Percentiles rank a stretch among this genome's conserved stretches.
Evolutionary conservation across 2,113 vertebrate species (phyloP).

Genomic region (Clarias batrachus): DNA sequence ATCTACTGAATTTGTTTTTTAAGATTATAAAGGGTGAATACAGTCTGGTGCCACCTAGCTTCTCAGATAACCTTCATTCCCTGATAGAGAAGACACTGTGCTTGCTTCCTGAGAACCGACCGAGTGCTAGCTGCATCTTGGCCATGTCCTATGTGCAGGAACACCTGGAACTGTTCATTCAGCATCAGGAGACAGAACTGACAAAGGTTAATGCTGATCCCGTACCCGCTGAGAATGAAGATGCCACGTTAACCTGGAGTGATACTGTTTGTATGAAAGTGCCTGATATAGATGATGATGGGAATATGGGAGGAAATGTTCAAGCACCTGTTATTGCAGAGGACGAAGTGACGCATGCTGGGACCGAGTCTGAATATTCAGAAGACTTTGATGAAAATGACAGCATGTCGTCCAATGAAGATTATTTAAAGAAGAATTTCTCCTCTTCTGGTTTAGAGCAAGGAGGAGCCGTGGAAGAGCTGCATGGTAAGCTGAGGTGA

Average conservation of each 20-base stretch:
- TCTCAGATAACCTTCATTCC: constrained; percentile 61
- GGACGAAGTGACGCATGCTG: constrained; percentile 49
- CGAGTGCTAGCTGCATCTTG: constrained; percentile 67
- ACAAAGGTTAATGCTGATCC: constrained; percentile 35
- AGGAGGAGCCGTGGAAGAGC: constrained; percentile 48
- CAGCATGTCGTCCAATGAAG: constrained; percentile 63
- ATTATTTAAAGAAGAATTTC: constrained; percentile 50
- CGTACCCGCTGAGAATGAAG: constrained; percentile 10
- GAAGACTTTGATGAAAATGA: constrained; percentile 78
- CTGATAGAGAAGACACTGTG: constrained; percentile 69
- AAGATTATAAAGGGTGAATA: constrained; percentile 76
- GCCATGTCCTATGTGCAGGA: constrained; percentile 59
- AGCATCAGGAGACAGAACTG: constrained; percentile 54
- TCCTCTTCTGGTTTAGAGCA: constrained; percentile 3
- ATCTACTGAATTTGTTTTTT: constrained; percentile 72
- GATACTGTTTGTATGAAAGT: constrained; percentile 19
- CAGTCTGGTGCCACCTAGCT: constrained; percentile 55
- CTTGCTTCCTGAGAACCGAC: constrained; percentile 67
- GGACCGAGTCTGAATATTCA: constrained; percentile 68
- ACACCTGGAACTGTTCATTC: constrained; percentile 62
- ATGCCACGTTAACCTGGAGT: not conserved
- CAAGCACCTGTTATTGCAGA: constrained; percentile 25
- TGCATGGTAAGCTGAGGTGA: constrained; percentile 54
- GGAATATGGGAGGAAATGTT: constrained; percentile 30
- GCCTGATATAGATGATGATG: constrained; percentile 13